Base-by-base conservation (phyloP, 1,140 invertebrate species). In the Tetragonula clypearis region DNA sequence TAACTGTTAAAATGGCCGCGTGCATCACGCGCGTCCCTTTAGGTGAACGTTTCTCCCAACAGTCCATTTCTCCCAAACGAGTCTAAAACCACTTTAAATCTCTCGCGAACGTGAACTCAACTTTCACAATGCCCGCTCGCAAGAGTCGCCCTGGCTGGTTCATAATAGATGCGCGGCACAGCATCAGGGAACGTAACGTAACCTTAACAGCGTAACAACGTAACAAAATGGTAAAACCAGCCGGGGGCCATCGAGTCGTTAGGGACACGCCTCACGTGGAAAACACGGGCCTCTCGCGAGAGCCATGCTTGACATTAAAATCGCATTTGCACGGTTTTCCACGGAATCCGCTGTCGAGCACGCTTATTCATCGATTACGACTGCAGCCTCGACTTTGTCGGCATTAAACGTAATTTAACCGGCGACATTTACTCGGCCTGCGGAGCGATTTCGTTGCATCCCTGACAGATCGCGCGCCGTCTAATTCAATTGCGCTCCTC, bases 311-410 rank as follows among this genome's bases (percentile, higher is more conserved):
- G 86, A 85, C 87, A 92, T 92, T 91, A 92, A 92, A 91, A 89
- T 91, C 87, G 79, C 91, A 92, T 92, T 92, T 91, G 85, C 87
- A 49, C 82, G 71, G 55, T 89, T 88, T 91, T 90, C 82, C 86
- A 81, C 65, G 77, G 79, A 62, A 79, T 86, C 81, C 30, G 19
- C 30, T 49, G 41, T 49, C 35, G 26, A 21, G 77, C 60, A 30
- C 62, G 62, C 71, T 79, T 69, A 60, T 86, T 86, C 87, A 88
- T 83, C 88, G 83, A 72, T 90, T 88, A 83, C 17, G 66, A 19
- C 19, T 62, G 11, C 6, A 11, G 60, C 60, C 72, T n/a, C n/a
- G 41, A 55, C 21, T 30, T 60, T 66, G 82, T 35, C 56, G 56
- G 35, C 75, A 79, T 79, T 84, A 79, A 79, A 60, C 56, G 82